phyloP scores from a whole-genome alignment of 2,113 vertebrate genomes.

The Varanus salvator region DNA sequence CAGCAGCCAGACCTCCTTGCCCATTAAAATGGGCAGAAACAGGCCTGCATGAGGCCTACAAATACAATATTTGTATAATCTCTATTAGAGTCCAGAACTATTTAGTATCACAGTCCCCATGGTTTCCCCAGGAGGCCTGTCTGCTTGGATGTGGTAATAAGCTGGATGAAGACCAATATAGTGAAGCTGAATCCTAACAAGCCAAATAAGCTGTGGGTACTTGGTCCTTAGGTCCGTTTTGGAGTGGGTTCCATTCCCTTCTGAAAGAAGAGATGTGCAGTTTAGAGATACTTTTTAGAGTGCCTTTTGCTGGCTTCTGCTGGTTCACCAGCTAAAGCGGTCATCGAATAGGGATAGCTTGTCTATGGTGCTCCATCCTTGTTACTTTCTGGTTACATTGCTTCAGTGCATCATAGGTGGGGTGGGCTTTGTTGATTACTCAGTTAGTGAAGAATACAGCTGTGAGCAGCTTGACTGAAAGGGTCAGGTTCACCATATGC shows the following conservation, averaged over 20 bases:
- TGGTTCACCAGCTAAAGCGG: not conserved
- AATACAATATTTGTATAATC: not conserved
- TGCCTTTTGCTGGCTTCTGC: not conserved
- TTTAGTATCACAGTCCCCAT: not conserved
- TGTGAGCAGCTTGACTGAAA: too few relatives aligned
- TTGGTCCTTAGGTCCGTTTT: not conserved
- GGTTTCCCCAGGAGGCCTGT: not conserved
- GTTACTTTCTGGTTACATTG: not conserved
- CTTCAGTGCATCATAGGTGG: not conserved
- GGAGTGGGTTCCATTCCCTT: not conserved
- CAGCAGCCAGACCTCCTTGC: not conserved
- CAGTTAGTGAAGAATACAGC: too few relatives aligned
- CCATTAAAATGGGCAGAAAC: not conserved
- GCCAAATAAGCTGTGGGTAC: not conserved
- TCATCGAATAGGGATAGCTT: not conserved
- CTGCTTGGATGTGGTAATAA: not conserved
- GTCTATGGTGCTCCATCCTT: not conserved
- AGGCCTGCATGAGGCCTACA: not conserved
- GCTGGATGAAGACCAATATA: not conserved
- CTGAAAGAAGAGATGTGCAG: not conserved
- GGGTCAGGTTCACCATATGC: too few relatives aligned
- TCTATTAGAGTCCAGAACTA: not conserved
- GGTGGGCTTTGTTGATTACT: not conserved
- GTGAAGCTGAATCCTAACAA: not conserved
- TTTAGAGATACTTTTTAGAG: not conserved